Base-by-base conservation (phyloP, 2,888 invertebrate species). In the Apeira syringaria region DNA sequence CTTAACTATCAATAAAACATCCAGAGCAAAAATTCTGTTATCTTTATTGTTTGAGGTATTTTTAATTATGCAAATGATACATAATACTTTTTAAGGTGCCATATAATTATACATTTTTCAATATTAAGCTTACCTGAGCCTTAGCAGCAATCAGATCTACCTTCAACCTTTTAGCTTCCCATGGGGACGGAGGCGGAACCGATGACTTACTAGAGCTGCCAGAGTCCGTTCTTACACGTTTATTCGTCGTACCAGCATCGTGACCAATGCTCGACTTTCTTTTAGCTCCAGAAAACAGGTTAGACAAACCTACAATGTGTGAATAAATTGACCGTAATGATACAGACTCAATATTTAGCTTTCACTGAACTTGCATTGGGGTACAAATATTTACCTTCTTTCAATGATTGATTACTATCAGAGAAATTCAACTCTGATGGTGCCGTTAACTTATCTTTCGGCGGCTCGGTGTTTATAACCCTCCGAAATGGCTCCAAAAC, bases 91-190 rank as follows among this genome's bases (percentile, higher is more conserved):
- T 17, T 2, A 17, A 2, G 17, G 5, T 17, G 17, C 17, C 17
- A 17, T 3, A 2, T 17, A 3, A 17, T 17, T 17, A 17, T 3
- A 17, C 5, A 5, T 17, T 5, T 17, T 17, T 17, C 5, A 17
- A 3, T 5, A 17, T 17, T 20, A 20, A 24, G 2, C 1, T 29
- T 45, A 92, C 92, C 79, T 91, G 87, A 15, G 91, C 86, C 61
- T 89, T 91, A 0, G 93, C 91, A 61, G 92, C 94, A 44, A 94
- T 82, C 32, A 94, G 76, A 73, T 94, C 94, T 17, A 92, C 91
- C 64, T 93, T 92, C 55, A 94, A 59, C 31, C 92, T 84, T 44
- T 93, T 91, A 2, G 91, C 79, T 73, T 95, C 94, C 91, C 94
- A 93, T 0, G 94, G 94, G 0, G 93, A 93, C 1, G 90, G 74